A percentile compares a stretch with the other conserved stretches of the same genome.
Conservation (phyloP, 2,113 vertebrate species). For the Spilogale gracilis region DNA sequence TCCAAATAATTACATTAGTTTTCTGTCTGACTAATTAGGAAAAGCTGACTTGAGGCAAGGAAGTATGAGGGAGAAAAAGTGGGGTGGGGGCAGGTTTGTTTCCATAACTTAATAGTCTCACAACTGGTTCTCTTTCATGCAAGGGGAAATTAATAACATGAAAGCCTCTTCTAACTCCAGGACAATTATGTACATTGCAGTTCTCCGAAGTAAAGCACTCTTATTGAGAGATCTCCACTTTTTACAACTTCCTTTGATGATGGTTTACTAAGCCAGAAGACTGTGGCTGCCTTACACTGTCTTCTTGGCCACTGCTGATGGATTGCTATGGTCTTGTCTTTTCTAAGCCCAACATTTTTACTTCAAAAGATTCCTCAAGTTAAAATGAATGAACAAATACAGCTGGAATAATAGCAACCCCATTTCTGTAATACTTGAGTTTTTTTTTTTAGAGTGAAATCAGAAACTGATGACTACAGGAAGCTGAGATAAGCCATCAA, state of each 20-base stretch:
- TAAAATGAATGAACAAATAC: background rate
- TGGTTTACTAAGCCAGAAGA: background rate
- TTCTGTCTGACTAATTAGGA: constrained; percentile 20
- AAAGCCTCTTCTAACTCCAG: background rate
- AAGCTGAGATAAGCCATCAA: background rate
- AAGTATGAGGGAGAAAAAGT: background rate
- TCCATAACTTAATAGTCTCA: background rate
- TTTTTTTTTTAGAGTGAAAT: background rate
- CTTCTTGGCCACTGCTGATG: background rate
- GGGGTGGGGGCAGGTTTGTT: background rate
- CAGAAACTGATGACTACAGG: background rate
- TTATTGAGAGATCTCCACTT: background rate
- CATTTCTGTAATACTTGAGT: background rate
- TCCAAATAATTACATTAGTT: background rate
- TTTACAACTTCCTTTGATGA: background rate
- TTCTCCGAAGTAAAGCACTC: background rate
- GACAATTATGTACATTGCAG: background rate
- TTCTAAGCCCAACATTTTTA: background rate
- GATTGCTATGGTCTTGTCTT: background rate
- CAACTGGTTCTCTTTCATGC: background rate
- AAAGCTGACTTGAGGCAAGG: background rate
- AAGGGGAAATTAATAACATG: background rate
- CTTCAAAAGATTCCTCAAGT: background rate
- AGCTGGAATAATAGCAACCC: background rate
- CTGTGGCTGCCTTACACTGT: background rate